These are phyloP conservation scores for Lindbergichthys nudifrons DNA, from an alignment of 2,797 vertebrate genomes.

Conservation along the genomic window DNA sequence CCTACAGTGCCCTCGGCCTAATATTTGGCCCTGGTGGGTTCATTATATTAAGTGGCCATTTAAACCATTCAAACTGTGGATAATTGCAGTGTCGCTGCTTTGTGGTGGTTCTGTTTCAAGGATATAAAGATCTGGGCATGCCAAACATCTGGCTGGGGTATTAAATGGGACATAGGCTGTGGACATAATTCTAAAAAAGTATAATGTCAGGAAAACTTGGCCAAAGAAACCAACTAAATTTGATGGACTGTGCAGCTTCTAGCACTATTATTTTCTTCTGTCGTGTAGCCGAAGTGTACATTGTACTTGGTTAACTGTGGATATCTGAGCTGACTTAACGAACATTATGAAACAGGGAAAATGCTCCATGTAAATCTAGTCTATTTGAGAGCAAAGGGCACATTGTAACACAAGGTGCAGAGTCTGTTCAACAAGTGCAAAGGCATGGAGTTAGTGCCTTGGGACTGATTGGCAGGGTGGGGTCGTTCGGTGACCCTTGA, in stretches of 20 bases:
- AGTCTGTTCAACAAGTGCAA: constrained; percentile 79
- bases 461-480: constrained; percentile 79
- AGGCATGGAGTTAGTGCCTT: constrained; percentile 63
- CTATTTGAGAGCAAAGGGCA: constrained; percentile 71
- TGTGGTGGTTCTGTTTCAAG: constrained; percentile 50
- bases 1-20: constrained; percentile 17
- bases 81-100: constrained; percentile 55
- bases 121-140: constrained; percentile 38
- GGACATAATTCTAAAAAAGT: constrained; percentile 31
- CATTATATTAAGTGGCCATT: constrained; percentile 54
- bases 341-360: constrained; percentile 17
- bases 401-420: constrained; percentile 71
- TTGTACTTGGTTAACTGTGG: not conserved
- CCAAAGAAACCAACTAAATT: constrained; percentile 19
- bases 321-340: constrained; percentile 4
- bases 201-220: constrained; percentile 23
- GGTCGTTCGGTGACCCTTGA: constrained; percentile 75
- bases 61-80: constrained; percentile 58
- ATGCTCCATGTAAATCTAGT: constrained; percentile 30
- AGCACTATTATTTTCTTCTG: constrained; percentile 14
- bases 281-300: not conserved
- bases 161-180: constrained; percentile 49
- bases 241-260: constrained; percentile 23
- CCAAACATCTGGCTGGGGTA: constrained; percentile 73
- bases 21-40: constrained; percentile 48